Percentiles rank a stretch among this genome's conserved stretches.
These are phyloP conservation scores for Venustaconcha ellipsiformis DNA, from an alignment of 1,140 invertebrate genomes.

Conservation along the genomic window DNA sequence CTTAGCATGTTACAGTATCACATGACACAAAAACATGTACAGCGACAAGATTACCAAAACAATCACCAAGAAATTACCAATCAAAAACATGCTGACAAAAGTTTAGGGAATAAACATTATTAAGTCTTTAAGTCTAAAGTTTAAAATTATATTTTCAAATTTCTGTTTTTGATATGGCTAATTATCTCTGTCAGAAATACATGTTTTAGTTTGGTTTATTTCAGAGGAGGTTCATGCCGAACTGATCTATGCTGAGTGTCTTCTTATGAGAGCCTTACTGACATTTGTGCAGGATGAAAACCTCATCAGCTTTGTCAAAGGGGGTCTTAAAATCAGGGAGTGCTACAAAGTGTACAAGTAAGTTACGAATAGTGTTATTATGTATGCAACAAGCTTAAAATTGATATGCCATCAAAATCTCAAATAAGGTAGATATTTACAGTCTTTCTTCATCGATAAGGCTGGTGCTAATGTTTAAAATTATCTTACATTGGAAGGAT, in stretches of 20 bases:
- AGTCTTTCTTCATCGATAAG: neutral
- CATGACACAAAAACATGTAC: too few relatives aligned
- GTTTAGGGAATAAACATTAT: too few relatives aligned
- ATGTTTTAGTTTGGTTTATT: constrained; percentile 37
- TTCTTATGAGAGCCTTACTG: constrained; percentile 88
- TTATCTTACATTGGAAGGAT: neutral
- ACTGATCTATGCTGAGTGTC: constrained; percentile 91
- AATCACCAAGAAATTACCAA: too few relatives aligned
- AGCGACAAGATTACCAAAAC: too few relatives aligned
- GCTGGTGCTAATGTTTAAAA: neutral
- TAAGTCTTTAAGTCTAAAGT: too few relatives aligned
- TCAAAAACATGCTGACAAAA: too few relatives aligned
- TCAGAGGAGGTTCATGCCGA: constrained; percentile 94
- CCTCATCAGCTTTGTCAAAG: constrained; percentile 91
- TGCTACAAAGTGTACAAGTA: constrained; percentile 96
- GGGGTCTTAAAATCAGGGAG: constrained; percentile 91
- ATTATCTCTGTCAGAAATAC: too few relatives aligned
- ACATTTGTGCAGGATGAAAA: constrained; percentile 96
- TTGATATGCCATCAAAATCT: too few relatives aligned
- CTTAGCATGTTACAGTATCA: too few relatives aligned
- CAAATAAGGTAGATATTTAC: neutral
- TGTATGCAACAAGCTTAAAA: neutral
- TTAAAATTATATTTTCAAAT: too few relatives aligned
- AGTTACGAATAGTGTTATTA: constrained; percentile 51
- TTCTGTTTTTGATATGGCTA: too few relatives aligned